Evolutionary conservation across 2,888 invertebrate genomes (phyloP).

Genomic region (Drosophila putrida): DNA sequence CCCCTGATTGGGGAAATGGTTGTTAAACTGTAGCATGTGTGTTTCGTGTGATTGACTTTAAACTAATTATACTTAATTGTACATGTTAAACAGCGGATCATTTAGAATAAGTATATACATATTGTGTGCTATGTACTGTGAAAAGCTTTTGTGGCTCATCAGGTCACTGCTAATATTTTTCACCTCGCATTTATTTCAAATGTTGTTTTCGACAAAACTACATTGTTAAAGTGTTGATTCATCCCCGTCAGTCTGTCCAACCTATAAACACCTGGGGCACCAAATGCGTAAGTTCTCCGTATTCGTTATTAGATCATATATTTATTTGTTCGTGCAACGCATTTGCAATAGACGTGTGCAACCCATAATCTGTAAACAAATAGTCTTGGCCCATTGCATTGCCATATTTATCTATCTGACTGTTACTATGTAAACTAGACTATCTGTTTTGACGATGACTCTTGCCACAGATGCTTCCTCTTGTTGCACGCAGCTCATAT

Average conservation of each 20-base stretch:
- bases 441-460: not conserved
- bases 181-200: not conserved
- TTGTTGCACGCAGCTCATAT: not conserved
- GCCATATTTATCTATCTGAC: not conserved
- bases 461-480: not conserved
- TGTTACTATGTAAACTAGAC: not conserved
- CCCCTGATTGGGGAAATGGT: not conserved
- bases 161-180: constrained; percentile 8
- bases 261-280: not conserved
- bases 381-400: not conserved
- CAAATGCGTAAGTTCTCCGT: constrained; percentile 4
- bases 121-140: constrained; percentile 6
- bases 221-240: not conserved
- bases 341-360: not conserved
- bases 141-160: constrained; percentile 4
- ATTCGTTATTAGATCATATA: not conserved
- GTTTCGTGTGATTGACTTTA: constrained; percentile 1
- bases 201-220: not conserved
- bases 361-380: not conserved
- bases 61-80: constrained; percentile 1
- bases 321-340: not conserved
- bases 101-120: not conserved
- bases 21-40: not conserved
- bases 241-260: not conserved
- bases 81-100: not conserved